phyloP scores from a whole-genome alignment of 2,113 vertebrate species.

The Rhodinocichla rosea region DNA sequence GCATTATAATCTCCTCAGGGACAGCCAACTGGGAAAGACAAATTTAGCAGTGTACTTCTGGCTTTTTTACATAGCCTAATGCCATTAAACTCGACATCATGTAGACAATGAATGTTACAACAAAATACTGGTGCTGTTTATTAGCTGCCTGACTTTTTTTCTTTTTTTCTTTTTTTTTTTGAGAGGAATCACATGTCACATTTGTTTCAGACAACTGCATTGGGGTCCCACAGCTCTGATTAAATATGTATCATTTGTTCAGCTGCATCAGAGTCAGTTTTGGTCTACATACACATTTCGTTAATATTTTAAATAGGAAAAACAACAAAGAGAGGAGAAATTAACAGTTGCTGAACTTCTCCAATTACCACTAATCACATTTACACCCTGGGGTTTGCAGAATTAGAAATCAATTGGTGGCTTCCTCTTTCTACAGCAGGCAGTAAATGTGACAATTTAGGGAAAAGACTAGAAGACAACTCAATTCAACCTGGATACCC shows the following conservation, averaged over 20 bases:
- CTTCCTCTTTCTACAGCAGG: conserved; percentile 42
- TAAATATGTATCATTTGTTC: conserved; percentile 60
- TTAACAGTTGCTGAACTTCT: conserved; percentile 68
- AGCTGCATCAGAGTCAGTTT: conserved; percentile 19
- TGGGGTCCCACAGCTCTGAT: conserved; percentile 32
- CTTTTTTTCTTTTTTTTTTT: background rate
- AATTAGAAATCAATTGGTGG: conserved; percentile 65
- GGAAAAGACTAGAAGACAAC: conserved; percentile 15
- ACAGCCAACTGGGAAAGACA: conserved; percentile 22
- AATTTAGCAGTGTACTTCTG: conserved; percentile 31
- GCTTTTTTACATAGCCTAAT: background rate
- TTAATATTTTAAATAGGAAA: conserved; percentile 65
- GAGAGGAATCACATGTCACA: conserved; percentile 19
- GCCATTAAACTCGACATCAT: conserved; percentile 26
- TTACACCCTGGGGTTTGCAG: conserved; percentile 64
- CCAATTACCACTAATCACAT: conserved; percentile 65
- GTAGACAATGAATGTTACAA: conserved; percentile 8
- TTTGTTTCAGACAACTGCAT: conserved; percentile 39
- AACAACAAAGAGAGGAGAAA: conserved; percentile 58
- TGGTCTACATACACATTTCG: conserved; percentile 2
- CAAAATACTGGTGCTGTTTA: conserved; percentile 21
- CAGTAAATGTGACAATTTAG: conserved; percentile 54
- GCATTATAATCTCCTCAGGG: conserved; percentile 19
- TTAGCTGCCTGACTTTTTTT: background rate
- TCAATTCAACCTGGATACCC: conserved; percentile 15